These are phyloP conservation scores for Sycophila sp. DNA, from an alignment of 1,140 invertebrate genomes.

Conservation along the genomic window DNA sequence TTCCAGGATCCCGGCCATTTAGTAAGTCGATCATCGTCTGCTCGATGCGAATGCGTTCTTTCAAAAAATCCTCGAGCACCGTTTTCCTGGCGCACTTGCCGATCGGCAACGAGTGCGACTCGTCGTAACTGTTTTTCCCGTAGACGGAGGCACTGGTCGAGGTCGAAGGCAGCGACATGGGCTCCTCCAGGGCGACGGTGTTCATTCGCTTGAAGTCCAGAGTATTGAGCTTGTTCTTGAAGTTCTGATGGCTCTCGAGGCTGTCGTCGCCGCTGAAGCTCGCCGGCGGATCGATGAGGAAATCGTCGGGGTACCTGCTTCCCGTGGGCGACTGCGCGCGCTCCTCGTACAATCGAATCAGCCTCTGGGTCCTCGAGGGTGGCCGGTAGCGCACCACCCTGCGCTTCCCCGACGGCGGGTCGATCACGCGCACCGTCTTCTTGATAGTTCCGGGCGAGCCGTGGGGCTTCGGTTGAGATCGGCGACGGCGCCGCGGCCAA, in stretches of 20 bases:
- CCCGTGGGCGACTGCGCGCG: slow-evolving; percentile 2
- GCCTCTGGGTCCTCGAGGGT: slow-evolving; percentile 8
- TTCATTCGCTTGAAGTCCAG: slow-evolving; percentile 60
- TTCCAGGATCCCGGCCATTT: slow-evolving; percentile 36
- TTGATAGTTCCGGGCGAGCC: background rate
- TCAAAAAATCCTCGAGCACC: slow-evolving; percentile 36
- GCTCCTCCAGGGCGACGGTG: slow-evolving; percentile 52
- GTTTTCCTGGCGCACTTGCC: slow-evolving; percentile 36
- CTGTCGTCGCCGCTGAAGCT: slow-evolving; percentile 45
- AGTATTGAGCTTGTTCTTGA: slow-evolving; percentile 53
- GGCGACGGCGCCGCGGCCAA: background rate
- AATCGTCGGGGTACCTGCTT: slow-evolving; percentile 47
- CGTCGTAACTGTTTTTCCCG: slow-evolving; percentile 17
- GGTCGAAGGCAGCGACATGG: background rate
- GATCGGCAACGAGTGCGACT: background rate
- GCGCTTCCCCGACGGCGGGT: background rate
- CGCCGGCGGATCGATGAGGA: slow-evolving; percentile 53
- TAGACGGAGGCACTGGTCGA: background rate
- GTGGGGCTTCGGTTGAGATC: background rate
- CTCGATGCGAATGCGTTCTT: slow-evolving; percentile 46
- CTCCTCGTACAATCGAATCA: slow-evolving; percentile 39
- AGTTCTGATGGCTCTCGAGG: slow-evolving; percentile 41
- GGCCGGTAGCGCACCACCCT: background rate
- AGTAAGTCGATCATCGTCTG: slow-evolving; percentile 49
- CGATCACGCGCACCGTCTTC: slow-evolving; percentile 9